A percentile compares a stretch with the other conserved stretches of the same genome.
Evolutionary conservation across 1,140 invertebrate genomes (phyloP).

Genomic region (Lepeophtheirus salmonis): DNA sequence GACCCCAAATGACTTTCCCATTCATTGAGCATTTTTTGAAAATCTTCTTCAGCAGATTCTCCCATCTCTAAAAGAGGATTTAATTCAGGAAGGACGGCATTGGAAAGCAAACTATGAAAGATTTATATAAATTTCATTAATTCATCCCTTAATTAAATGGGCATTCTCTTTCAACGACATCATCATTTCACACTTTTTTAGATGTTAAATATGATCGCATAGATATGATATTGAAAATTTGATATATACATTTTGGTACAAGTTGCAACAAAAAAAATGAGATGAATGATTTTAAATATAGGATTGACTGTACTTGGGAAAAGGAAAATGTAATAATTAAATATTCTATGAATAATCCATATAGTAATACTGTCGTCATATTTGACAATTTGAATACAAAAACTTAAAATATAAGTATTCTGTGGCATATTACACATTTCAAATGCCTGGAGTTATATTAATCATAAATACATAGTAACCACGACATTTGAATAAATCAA

Average conservation of each 20-base stretch:
- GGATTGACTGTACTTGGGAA: too few species aligned
- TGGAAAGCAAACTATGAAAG: slow-evolving; percentile 3
- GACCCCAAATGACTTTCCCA: slow-evolving; percentile 30
- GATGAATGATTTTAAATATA: neutral
- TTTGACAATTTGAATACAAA: too few species aligned
- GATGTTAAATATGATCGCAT: too few species aligned
- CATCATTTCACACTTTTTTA: neutral
- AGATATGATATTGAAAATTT: neutral
- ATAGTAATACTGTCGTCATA: too few species aligned
- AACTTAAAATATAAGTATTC: too few species aligned
- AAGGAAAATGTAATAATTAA: too few species aligned
- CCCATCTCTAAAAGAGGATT: slow-evolving; percentile 5
- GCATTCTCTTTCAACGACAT: neutral
- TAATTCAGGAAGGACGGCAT: slow-evolving; percentile 7
- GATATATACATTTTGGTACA: neutral
- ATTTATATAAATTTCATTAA: neutral
- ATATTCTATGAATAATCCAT: too few species aligned
- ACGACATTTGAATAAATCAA: too few species aligned
- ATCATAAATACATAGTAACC: too few species aligned
- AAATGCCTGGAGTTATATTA: too few species aligned
- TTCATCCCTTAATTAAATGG: neutral
- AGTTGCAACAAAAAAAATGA: neutral
- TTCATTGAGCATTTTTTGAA: slow-evolving; percentile 29
- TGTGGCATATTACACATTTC: too few species aligned
- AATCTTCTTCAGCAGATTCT: slow-evolving; percentile 25